A percentile compares a stretch with the other conserved stretches of the same genome.
Evolutionary conservation across 1,140 invertebrate species (phyloP).

Genomic region (Drosophila grimshawi): DNA sequence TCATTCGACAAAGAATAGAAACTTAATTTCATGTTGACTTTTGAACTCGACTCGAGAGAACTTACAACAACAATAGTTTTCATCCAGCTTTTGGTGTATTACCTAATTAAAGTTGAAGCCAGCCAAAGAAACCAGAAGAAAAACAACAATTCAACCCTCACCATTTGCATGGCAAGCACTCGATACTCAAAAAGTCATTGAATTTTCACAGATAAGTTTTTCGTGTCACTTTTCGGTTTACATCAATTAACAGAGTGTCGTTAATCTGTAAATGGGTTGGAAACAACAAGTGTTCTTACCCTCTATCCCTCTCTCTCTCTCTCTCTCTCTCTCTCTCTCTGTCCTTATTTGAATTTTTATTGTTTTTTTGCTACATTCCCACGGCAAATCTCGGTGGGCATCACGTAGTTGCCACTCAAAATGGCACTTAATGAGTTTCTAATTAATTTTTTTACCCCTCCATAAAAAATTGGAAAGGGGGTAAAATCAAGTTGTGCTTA

Average conservation of each 20-base stretch:
- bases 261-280: slow-evolving; percentile 28
- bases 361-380: slow-evolving; percentile 50
- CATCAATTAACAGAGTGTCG: slow-evolving; percentile 41
- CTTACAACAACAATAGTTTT: slow-evolving; percentile 18
- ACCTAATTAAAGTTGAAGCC: slow-evolving; percentile 30
- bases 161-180: slow-evolving; percentile 21
- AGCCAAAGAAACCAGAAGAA: background rate
- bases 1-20: background rate
- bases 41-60: slow-evolving; percentile 3
- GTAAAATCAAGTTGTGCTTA: too few species aligned
- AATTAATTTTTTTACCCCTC: slow-evolving; percentile 63
- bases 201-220: slow-evolving; percentile 38
- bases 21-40: slow-evolving; percentile 18
- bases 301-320: slow-evolving; percentile 1
- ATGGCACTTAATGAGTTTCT: slow-evolving; percentile 71
- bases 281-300: background rate
- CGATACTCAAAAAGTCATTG: slow-evolving; percentile 47
- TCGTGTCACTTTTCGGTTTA: slow-evolving; percentile 32
- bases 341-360: slow-evolving; percentile 1
- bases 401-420: slow-evolving; percentile 54
- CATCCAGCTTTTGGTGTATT: slow-evolving; percentile 48
- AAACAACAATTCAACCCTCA: background rate
- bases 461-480: too few species aligned
- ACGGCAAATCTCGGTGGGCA: slow-evolving; percentile 39
- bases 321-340: slow-evolving; percentile 3